Percentiles rank a stretch among this genome's conserved stretches.
phyloP scores from a whole-genome alignment of 2,888 invertebrate species.

The Teinopalpus imperialis region DNA sequence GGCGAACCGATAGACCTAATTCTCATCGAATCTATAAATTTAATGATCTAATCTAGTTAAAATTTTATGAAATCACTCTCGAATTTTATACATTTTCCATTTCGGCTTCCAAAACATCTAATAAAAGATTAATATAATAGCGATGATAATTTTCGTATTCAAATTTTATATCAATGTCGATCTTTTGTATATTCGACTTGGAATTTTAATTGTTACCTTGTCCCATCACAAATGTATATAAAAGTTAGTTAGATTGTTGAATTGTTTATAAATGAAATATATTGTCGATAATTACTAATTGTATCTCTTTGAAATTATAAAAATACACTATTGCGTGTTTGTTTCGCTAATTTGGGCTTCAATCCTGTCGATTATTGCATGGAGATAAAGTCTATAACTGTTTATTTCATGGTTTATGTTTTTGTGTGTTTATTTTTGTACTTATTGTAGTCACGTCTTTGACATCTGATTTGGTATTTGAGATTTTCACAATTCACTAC shows the following conservation, averaged over 20 bases:
- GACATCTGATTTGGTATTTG: constrained; percentile 60
- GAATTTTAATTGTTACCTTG: constrained; percentile 54
- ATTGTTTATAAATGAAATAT: constrained; percentile 47
- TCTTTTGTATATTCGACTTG: not conserved
- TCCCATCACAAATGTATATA: constrained; percentile 67
- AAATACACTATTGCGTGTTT: not conserved
- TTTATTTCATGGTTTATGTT: not conserved
- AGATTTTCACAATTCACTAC: constrained; percentile 25
- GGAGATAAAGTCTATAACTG: not conserved
- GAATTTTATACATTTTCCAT: not conserved
- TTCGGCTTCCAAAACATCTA: not conserved
- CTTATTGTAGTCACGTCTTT: constrained; percentile 39
- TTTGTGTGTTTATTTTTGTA: constrained; percentile 22
- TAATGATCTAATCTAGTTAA: not conserved
- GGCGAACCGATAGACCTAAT: constrained; percentile 4
- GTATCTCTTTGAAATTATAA: constrained; percentile 8
- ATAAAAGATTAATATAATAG: not conserved
- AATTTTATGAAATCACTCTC: not conserved
- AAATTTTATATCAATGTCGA: constrained; percentile 5
- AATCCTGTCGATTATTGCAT: constrained; percentile 13
- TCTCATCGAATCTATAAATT: constrained; percentile 7
- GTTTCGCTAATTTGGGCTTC: constrained; percentile 4
- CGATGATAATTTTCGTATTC: constrained; percentile 3
- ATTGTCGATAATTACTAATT: constrained; percentile 29
- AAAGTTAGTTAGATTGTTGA: constrained; percentile 63